Base-by-base conservation (phyloP, 1,140 invertebrate genomes). In the Drosophila nebulosa region DNA sequence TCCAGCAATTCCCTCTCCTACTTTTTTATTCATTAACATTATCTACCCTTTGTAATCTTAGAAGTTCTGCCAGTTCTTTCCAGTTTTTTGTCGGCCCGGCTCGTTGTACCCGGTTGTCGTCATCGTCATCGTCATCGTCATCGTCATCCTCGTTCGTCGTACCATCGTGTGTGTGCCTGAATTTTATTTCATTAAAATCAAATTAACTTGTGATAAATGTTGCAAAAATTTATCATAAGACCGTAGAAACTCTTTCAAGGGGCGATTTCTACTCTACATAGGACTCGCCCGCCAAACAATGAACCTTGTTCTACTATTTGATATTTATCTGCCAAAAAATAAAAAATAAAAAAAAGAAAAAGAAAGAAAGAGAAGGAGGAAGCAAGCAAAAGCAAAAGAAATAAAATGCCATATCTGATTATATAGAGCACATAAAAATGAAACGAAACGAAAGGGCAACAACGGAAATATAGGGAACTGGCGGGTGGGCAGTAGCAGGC, bases 141-240 rank as follows among this genome's bases (percentile, higher is more conserved):
- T 46, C 18, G 39, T 5, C 12, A 18, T 46, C 39, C 16, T 21
- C 39, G 39, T n/a, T n/a, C n/a, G n/a, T n/a, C n/a, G n/a, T n/a
- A n/a, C n/a, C n/a, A n/a, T 42, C 39, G 55, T 53, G 66, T 55
- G 51, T 57, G 53, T 76, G 59, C 62, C 68, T 66, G 64, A 75
- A 88, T 88, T 88, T 88, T 77, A 88, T 88, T 88, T 88, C 78
- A 88, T 88, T 88, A 88, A 88, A 88, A 88, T 88, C 83, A 88
- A 88, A 88, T 88, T 88, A 88, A 88, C 83, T 88, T 88, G 83
- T 88, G 83, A 88, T 88, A 88, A 88, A 88, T 88, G 83, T 83
- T 72, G 78, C 81, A 63, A 86, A 46, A 86, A 86, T 86, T 74
- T 86, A 81, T 81, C 78, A 85, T 86, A 85, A 85, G 64, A 75